phyloP scores from a whole-genome alignment of 2,888 invertebrate genomes.

The Acanthosepion esculentum region DNA sequence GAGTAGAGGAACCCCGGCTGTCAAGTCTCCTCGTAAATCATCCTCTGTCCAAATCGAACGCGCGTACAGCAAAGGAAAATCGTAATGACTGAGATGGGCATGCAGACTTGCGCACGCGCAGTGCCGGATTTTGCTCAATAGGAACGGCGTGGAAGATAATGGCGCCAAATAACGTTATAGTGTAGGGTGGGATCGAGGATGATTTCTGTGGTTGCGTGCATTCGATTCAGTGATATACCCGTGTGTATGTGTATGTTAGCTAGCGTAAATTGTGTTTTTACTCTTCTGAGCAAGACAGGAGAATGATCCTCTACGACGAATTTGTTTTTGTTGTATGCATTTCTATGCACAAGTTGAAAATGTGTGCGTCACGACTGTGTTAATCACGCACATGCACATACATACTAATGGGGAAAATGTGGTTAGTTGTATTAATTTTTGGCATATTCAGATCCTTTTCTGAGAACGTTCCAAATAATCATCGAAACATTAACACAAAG shows the following conservation, averaged over 20 bases:
- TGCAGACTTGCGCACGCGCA: background rate
- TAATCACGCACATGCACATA: no score
- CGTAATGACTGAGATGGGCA: background rate
- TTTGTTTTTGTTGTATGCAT: background rate
- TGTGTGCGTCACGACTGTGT: no score
- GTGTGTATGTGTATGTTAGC: background rate
- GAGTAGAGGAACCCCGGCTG: background rate
- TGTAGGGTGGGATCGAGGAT: no score
- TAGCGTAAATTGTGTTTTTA: background rate
- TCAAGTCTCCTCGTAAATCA: conserved; percentile 13
- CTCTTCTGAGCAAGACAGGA: background rate
- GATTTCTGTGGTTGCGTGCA: background rate
- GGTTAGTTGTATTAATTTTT: no score
- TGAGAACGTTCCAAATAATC: no score
- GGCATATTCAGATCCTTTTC: no score
- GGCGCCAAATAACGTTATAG: background rate
- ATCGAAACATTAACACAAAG: no score
- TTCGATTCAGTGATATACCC: background rate
- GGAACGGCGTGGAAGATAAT: background rate
- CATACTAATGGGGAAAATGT: no score
- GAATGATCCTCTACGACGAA: background rate
- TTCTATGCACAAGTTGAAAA: background rate
- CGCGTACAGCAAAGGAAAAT: conserved; percentile 7
- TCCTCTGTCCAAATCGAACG: conserved; percentile 33
- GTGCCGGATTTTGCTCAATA: conserved; percentile 33